Base-by-base conservation (phyloP, 1,140 invertebrate species). In the Pseudomyrmex concolor region DNA sequence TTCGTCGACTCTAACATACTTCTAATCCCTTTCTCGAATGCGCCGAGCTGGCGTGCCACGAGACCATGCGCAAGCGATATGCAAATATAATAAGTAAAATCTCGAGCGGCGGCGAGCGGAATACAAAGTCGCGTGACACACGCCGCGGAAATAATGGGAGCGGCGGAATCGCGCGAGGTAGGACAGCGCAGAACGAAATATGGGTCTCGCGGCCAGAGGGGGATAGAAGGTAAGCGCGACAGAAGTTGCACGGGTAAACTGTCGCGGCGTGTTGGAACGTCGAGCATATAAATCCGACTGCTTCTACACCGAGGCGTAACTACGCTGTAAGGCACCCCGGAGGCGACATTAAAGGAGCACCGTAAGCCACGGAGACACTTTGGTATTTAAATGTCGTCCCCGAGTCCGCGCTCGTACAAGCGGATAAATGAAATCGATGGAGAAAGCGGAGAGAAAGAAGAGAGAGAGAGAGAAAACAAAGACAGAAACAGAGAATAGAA, bases 321-420 rank as follows among this genome's bases (percentile, higher is more conserved):
- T 85, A 22, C 63, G 62, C 54, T 57, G 64, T 25, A 80, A 87
- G 86, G 84, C 62, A 72, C 59, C 34, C 70, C 71, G 25, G 68
- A 81, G 50, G 45, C 76, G 78, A 88, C 86, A 90, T 91, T 92
- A 91, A 91, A 91, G 90, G 67, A 86, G 81, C 71, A 64, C 50
- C 64, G 71, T 89, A 86, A 89, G 77, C 90, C 87, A 81, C 85
- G 74, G 82, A 70, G 89, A 90, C 86, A 90, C 89, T 92, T 92
- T 91, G 90, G 88, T 92, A 93, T 93, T 92, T 92, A 92, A 92
- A 93, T 92, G 91, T 86, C 54, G 25, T 15, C 60, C 54, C 43
- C 4, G 34, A 25, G 50, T 60, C 55, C 55, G 68, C 70, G 48
- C 43, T 34, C 43, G 48, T 45, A 19, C 76, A 50, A 51, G 54